Evolutionary conservation across 64 coral and sea anemone genomes (phyloP).

Genomic region (Stichodactyla mertensii): DNA sequence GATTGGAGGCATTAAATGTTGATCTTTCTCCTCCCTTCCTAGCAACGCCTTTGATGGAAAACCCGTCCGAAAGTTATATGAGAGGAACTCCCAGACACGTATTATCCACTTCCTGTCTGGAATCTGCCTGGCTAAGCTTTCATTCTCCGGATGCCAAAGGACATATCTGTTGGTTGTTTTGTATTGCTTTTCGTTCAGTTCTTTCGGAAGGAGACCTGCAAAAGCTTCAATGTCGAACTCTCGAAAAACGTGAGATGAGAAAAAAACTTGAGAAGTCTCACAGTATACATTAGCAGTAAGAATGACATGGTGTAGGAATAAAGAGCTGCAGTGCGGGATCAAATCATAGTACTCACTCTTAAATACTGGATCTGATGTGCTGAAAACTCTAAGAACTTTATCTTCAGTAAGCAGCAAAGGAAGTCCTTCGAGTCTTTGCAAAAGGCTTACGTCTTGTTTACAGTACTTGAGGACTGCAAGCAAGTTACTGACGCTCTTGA

Average conservation of each 20-base stretch:
- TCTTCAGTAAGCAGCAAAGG: conserved; percentile 56
- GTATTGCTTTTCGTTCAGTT: not conserved
- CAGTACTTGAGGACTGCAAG: conserved; percentile 47
- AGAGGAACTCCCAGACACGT: conserved; percentile 31
- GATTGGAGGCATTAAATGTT: not conserved
- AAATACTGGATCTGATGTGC: not conserved
- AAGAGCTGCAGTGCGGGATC: not conserved
- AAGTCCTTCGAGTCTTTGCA: conserved; percentile 43
- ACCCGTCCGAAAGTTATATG: not conserved
- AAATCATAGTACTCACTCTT: conserved; percentile 12
- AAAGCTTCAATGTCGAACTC: conserved; percentile 22
- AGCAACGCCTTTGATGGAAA: conserved; percentile 22
- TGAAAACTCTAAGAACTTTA: conserved; percentile 8
- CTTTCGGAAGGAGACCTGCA: conserved; percentile 19
- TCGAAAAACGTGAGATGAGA: conserved; percentile 12
- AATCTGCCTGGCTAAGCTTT: not conserved
- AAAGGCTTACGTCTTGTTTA: conserved; percentile 19
- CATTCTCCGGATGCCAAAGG: conserved; percentile 12
- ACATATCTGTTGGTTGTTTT: not conserved
- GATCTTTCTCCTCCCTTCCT: not conserved
- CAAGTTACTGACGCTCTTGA: conserved; percentile 11
- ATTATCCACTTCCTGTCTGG: conserved; percentile 1
- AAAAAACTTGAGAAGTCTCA: not conserved
- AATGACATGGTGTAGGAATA: conserved; percentile 33
- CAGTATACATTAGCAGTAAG: not conserved